Evolutionary conservation across 2,888 invertebrate genomes (phyloP), one percentile per base, ranked within the genome.

Genomic region (Spilarctia lutea): DNA sequence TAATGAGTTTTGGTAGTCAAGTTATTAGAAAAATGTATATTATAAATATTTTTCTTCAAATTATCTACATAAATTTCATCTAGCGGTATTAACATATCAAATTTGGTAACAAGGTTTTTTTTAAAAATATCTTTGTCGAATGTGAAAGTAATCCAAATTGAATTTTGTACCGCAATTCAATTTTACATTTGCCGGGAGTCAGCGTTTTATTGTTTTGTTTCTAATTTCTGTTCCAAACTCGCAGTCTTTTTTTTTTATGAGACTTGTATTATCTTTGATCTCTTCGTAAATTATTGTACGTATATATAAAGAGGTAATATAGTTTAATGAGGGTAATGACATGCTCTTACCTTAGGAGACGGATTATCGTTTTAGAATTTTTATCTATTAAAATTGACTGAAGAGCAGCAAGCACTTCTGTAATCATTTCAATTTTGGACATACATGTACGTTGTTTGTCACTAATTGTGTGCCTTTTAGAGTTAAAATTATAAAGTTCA

Each of bases 121-220:
- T 48, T 48, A 68, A 30, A 78, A 80, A 78, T 79, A 82, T 84
- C 85, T 86, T 84, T 86, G 83, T 79, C 74, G 75, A 86, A 83
- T 84, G 81, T 84, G 81, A 83, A 85, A 82, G 84, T 88, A 89
- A 89, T 88, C 88, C 86, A 85, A 89, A 89, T 87, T 87, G 88
- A 87, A 87, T 89, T 87, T 80, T 79, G 81, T 76, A 78, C 77
- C 83, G 81, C 83, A 85, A 87, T 84, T 85, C 83, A 86, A 88
- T 86, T 71, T 90, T 88, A 81, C 85, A 84, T 84, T 83, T 80
- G 81, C 79, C 79, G 76, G 74, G 80, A 80, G 82, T 76, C 79
- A 77, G 76, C 81, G 81, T 80, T 81, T 79, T 85, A 82, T 84
- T 18, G 80, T 84, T 80, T 81, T 82, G 79, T 81, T 84, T 82